Evolutionary conservation across 2,888 invertebrate species (phyloP), one percentile per base, ranked within the genome.

Genomic region (Parnassius apollo): DNA sequence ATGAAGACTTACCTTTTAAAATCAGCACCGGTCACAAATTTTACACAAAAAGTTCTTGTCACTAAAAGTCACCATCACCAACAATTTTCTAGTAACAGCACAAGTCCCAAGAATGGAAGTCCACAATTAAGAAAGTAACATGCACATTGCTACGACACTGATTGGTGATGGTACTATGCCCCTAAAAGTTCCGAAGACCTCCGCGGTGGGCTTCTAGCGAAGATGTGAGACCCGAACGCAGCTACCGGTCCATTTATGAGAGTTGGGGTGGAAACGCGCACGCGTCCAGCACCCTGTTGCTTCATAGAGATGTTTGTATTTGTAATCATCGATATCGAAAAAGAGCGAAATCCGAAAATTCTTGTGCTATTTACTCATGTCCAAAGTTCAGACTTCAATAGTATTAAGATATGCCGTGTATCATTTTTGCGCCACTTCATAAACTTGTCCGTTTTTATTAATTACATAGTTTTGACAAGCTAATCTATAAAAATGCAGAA

Each of bases 241-340:
- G 76, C 82, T 75, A 80, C 78, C 73, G 72, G 75, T 70, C 80
- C 73, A 77, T 89, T 87, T 90, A 89, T 85, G 69, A 74, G 66
- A 66, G 68, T 67, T 57, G 80, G 88, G 88, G 82, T 81, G 79
- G 81, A 73, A 81, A 77, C 89, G 91, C 91, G 91, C 91, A 91
- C 83, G 91, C 91, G 91, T 90, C 83, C 82, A 81, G 84, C 86
- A 91, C 91, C 91, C 91, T 91, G 91, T 91, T 91, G 91, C 91
- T 89, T 90, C 90, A 66, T 80, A 82, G 85, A 68, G 77, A 71
- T 65, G 85, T 61, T 53, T 42, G 1, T 42, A 46, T 46, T 13
- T 65, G 50, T 66, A 66, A 53, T 12, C 75, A 66, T 84, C 85
- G 84, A 83, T 76, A 67, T 64, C 53, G 66, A 65, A 65, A 35